phyloP scores from a whole-genome alignment of 2,888 invertebrate species.

The Drosophila aldrichi region DNA sequence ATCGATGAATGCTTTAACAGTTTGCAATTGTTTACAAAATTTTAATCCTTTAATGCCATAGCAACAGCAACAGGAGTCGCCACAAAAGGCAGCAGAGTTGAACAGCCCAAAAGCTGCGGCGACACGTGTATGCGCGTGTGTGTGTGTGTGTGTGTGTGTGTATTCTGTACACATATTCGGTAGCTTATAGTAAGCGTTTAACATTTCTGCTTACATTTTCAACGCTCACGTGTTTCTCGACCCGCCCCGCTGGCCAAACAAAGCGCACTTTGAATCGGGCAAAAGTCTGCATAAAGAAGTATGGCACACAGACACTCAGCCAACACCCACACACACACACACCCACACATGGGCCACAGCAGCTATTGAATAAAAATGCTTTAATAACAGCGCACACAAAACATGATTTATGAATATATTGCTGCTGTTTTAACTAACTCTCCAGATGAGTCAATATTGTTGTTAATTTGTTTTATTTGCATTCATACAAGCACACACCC shows the following conservation, averaged over 20 bases:
- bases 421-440: constrained; percentile 20
- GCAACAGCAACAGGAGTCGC: constrained; percentile 26
- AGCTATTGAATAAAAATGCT: constrained; percentile 13
- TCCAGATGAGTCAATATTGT: constrained; percentile 6
- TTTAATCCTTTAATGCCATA: constrained; percentile 46
- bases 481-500: not conserved
- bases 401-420: constrained; percentile 26
- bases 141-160: not conserved
- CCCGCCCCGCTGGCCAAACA: constrained; percentile 12
- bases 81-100: constrained; percentile 20
- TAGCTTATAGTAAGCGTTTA: constrained; percentile 44
- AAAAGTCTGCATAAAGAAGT: constrained; percentile 9
- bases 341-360: not conserved
- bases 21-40: constrained; percentile 41
- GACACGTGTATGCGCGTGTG: not conserved
- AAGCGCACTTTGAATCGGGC: constrained; percentile 15
- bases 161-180: constrained; percentile 25
- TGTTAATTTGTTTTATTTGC: constrained; percentile 11
- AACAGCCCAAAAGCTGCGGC: constrained; percentile 16
- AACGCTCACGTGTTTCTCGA: constrained; percentile 16
- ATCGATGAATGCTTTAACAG: constrained; percentile 27
- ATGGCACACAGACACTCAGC: constrained; percentile 3
- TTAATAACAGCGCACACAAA: constrained; percentile 9
- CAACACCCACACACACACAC: not conserved
- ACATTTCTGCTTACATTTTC: constrained; percentile 38